Percentiles rank a stretch among this genome's conserved stretches.
Conservation (phyloP, 2,797 vertebrate genomes). For the Phrynocephalus forsythii region DNA sequence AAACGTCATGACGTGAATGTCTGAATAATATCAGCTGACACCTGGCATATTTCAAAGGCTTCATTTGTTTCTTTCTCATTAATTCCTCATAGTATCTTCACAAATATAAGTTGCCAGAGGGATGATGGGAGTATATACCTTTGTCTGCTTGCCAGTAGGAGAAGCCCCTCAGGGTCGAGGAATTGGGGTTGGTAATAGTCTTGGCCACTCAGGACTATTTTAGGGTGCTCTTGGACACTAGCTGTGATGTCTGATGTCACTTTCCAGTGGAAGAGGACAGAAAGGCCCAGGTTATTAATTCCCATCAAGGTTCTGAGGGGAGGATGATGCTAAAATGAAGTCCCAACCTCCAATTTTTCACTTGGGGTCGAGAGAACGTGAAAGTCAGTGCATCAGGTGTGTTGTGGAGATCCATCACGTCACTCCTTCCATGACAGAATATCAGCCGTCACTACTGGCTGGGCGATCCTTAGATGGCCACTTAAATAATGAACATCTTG, state of each 20-base stretch:
- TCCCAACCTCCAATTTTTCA: not conserved
- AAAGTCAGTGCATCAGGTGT: not conserved
- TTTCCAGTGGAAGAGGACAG: not conserved
- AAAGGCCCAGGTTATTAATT: not conserved
- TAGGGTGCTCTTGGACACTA: not conserved
- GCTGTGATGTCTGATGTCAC: not conserved
- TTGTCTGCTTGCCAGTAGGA: no score
- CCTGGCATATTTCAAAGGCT: not conserved
- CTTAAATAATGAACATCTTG: not conserved
- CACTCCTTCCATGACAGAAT: no score
- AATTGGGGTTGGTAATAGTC: not conserved
- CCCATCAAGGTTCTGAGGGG: not conserved
- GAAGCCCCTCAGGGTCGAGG: not conserved
- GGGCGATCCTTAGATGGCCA: no score
- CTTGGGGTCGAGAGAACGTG: not conserved
- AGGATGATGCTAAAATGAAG: not conserved
- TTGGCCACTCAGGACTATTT: no score
- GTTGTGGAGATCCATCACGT: no score
- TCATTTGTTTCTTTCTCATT: no score
- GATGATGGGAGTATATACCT: no score
- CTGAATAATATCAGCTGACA: not conserved
- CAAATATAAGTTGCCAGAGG: not conserved
- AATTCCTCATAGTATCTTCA: no score
- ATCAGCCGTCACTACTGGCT: not conserved
- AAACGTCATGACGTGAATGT: not conserved